These are phyloP conservation scores for Drosophila kambysellisi DNA, from an alignment of 2,888 invertebrate genomes.

Conservation along the genomic window DNA sequence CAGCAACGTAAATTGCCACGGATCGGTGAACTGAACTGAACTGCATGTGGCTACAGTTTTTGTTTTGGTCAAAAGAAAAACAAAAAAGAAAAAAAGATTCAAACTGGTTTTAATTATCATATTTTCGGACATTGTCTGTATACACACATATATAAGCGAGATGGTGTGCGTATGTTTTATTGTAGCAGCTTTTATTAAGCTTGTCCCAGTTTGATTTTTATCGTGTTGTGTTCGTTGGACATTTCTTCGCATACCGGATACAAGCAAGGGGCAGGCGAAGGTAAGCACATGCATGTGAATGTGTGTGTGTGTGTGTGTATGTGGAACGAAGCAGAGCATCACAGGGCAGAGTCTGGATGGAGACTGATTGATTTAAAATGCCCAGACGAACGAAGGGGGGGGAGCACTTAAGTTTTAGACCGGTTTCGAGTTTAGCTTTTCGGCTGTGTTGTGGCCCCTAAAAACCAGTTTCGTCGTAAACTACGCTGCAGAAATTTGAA, in stretches of 20 bases:
- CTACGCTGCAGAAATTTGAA: conserved; percentile 57
- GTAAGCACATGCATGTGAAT: not conserved
- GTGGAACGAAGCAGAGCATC: conserved; percentile 36
- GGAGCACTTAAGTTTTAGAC: conserved; percentile 37
- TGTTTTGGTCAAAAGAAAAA: conserved; percentile 45
- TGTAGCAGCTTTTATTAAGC: conserved; percentile 60
- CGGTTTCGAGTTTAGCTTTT: conserved; percentile 56
- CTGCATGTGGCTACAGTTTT: conserved; percentile 54
- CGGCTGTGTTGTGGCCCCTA: conserved; percentile 34
- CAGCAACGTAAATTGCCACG: conserved; percentile 45
- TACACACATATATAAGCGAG: not conserved
- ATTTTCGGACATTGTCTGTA: conserved; percentile 36
- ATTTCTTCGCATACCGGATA: conserved; percentile 71
- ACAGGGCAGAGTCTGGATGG: conserved; percentile 51
- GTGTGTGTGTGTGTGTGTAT: not conserved
- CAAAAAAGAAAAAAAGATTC: conserved; percentile 30
- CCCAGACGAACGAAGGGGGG: conserved; percentile 37
- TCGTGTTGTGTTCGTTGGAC: conserved; percentile 53
- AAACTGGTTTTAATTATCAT: conserved; percentile 76
- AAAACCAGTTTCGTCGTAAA: conserved; percentile 63
- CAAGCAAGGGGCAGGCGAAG: conserved; percentile 30
- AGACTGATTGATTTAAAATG: conserved; percentile 69
- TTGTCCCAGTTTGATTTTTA: conserved; percentile 75
- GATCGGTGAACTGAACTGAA: conserved; percentile 70
- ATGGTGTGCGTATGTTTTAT: conserved; percentile 25